Conservation (phyloP, 2,797 vertebrate genomes). For the Melanotaenia nigrans region DNA sequence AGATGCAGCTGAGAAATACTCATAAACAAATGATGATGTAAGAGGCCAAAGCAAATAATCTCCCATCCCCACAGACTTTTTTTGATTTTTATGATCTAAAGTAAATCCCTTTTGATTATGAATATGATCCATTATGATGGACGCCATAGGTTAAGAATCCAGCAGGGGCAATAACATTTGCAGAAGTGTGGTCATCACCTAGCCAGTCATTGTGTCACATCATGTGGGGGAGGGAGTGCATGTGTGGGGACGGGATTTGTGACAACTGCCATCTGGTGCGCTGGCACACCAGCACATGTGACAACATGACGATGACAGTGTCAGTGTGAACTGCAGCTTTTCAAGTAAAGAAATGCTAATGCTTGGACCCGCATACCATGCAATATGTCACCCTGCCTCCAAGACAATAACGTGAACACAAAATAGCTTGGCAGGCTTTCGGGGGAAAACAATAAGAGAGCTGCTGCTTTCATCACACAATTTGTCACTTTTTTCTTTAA, state of each 20-base stretch:
- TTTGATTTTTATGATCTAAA: slow-evolving; percentile 37
- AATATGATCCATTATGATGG: slow-evolving; percentile 57
- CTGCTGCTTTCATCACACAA: slow-evolving; percentile 48
- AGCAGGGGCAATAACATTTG: slow-evolving; percentile 32
- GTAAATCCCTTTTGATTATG: slow-evolving; percentile 60
- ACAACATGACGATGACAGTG: slow-evolving; percentile 66
- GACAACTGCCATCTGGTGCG: slow-evolving; percentile 77
- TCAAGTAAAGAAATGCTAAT: slow-evolving; percentile 34
- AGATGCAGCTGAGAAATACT: slow-evolving; percentile 43
- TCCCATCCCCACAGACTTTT: slow-evolving; percentile 44
- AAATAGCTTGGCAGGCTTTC: slow-evolving; percentile 59
- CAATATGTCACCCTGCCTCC: slow-evolving; percentile 60
- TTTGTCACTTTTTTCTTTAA: slow-evolving; percentile 58
- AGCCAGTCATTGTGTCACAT: slow-evolving; percentile 62
- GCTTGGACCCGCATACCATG: slow-evolving; percentile 37
- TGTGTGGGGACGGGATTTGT: slow-evolving; percentile 67
- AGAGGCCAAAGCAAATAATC: slow-evolving; percentile 21
- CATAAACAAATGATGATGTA: slow-evolving; percentile 26
- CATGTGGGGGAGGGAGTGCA: slow-evolving; percentile 49
- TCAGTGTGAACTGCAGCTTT: slow-evolving; percentile 62
- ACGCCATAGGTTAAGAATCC: slow-evolving; percentile 46
- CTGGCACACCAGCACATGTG: slow-evolving; percentile 68
- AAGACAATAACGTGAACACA: slow-evolving; percentile 59
- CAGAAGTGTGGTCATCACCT: slow-evolving; percentile 52
- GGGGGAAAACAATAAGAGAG: slow-evolving; percentile 54